Percentiles rank a stretch among this genome's conserved stretches.
phyloP scores from a whole-genome alignment of 2,113 vertebrate species.

The Daubentonia madagascariensis region DNA sequence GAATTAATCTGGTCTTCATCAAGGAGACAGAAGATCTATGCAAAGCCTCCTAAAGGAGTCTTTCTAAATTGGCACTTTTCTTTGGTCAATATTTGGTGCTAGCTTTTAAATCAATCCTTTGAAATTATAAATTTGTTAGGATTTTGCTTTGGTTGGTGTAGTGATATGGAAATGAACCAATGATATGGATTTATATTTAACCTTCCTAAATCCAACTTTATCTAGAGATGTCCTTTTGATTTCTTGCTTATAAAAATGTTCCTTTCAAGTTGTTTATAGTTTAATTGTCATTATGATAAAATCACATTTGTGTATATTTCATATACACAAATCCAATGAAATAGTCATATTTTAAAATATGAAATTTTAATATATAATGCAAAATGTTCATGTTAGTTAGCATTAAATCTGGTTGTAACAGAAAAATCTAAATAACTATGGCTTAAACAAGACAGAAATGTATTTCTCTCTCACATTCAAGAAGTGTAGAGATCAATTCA shows the following conservation, averaged over 20 bases:
- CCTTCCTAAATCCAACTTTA: neutral
- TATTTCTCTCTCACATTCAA: neutral
- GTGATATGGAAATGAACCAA: neutral
- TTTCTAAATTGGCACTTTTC: neutral
- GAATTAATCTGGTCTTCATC: neutral
- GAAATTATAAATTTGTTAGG: neutral
- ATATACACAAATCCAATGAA: neutral
- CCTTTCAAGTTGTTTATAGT: neutral
- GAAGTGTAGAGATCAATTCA: neutral
- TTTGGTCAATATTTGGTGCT: neutral
- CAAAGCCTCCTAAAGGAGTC: neutral
- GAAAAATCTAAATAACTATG: neutral
- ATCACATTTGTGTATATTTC: neutral
- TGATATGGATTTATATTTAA: slow-evolving; percentile 3
- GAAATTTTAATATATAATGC: neutral
- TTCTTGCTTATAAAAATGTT: neutral
- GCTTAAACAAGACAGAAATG: neutral
- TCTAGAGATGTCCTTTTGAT: neutral
- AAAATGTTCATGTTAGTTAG: neutral
- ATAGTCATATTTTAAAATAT: neutral
- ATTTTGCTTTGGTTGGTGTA: neutral
- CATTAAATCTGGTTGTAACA: neutral
- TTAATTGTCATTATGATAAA: neutral
- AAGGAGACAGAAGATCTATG: neutral
- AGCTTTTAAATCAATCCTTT: neutral